Evolutionary conservation across 2,797 vertebrate genomes (phyloP).

Genomic region (Psittacula derbiana): DNA sequence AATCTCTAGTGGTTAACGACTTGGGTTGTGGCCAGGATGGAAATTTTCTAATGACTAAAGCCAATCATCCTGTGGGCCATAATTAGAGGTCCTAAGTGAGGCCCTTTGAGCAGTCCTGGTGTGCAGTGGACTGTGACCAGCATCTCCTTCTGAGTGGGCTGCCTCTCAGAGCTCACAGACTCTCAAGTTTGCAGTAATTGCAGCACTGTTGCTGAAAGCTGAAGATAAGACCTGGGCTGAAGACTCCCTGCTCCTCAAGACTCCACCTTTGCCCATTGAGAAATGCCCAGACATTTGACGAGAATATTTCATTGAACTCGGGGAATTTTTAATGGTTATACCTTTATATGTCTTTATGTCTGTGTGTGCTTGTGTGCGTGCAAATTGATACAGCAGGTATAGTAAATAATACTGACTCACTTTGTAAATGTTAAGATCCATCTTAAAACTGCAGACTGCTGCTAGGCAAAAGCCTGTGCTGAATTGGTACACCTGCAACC

Average conservation of each 20-base stretch:
- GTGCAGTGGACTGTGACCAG: background rate
- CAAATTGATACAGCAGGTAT: background rate
- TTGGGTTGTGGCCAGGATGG: background rate
- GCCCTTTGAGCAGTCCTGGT: background rate
- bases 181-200: background rate
- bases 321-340: background rate
- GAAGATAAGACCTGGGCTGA: background rate
- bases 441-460: background rate
- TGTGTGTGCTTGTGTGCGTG: background rate
- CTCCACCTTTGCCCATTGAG: background rate
- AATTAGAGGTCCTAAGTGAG: background rate
- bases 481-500: background rate
- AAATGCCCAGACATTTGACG: background rate
- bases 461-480: background rate
- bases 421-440: background rate
- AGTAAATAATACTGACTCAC: background rate
- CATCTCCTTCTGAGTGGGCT: background rate
- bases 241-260: background rate
- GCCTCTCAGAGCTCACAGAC: background rate
- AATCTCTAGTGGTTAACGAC: background rate
- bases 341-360: background rate
- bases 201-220: background rate
- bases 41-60: background rate
- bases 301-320: background rate
- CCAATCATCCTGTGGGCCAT: background rate